Base-by-base conservation (phyloP, 2,888 invertebrate genomes). In the Eucriotettix oculatus region DNA sequence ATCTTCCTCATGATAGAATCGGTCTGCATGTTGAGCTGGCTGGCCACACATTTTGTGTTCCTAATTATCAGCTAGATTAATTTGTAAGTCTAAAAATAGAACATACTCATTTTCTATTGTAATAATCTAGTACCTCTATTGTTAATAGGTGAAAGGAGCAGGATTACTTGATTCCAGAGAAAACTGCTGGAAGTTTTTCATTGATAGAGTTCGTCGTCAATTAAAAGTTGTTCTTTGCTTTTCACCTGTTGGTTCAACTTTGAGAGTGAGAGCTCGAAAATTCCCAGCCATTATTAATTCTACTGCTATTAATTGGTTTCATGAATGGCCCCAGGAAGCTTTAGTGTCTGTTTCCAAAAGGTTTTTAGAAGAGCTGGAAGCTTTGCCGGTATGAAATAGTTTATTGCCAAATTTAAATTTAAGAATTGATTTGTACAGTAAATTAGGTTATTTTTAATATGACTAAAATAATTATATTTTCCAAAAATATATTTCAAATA, bases 321-420 rank as follows among this genome's bases (percentile, higher is more conserved):
- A 97, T 71, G 96, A 96, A 73, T 97, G 97, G 97, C 96, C 97
- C 3, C 92, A 95, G 75, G 95, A 96, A 74, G 97, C 97, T 60
- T 78, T 97, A 61, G 87, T 95, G 62, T 95, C 95, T 10, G 97
- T 97, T 11, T 89, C 95, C 17, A 83, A 87, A 74, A 82, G 87
- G 67, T 97, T 96, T 73, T 76, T 97, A 62, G 83, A 85, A 68
- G 88, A 90, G 67, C 76, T 91, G 10, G 80, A 84, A 65, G 87
- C 85, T 60, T 75, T 95, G 54, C 88, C 90, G 40, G 90, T 89
- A 75, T 79, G 73, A 71, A 52, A 11, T 11, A 48, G 9, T n/a
- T 48, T 14, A 48, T 14, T 14, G n/a, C 2, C 48, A 48, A 48
- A 48, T 5, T 14, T n/a, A 48, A 14, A 7, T 48, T 5, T 48